These are phyloP conservation scores for Pilophorus perplexus DNA, from an alignment of 2,888 invertebrate species.

Conservation along the genomic window DNA sequence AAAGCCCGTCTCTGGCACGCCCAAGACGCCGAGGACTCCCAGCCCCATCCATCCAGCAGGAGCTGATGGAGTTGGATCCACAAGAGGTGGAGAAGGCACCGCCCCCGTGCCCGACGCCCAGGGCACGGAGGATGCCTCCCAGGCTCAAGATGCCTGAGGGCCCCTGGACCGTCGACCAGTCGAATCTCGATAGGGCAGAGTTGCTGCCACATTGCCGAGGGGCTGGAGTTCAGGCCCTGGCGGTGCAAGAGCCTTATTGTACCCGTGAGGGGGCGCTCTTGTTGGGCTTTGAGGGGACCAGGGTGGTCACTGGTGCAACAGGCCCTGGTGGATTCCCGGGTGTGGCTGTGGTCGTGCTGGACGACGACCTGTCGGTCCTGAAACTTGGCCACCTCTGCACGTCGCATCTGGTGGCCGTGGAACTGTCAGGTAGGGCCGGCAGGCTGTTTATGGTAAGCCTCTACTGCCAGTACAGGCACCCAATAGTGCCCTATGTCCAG, in stretches of 20 bases:
- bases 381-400: slow-evolving; percentile 6
- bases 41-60: no score
- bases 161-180: no score
- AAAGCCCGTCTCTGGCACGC: no score
- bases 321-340: background rate
- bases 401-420: background rate
- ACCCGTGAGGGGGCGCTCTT: background rate
- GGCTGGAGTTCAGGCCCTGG: background rate
- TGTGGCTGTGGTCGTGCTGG: background rate
- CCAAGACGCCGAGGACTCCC: no score
- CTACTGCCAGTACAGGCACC: slow-evolving; percentile 15
- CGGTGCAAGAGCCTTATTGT: no score
- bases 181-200: no score
- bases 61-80: no score
- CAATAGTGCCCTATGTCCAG: background rate
- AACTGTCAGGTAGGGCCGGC: background rate
- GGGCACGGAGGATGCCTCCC: no score
- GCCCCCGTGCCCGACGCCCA: no score
- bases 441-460: background rate
- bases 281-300: background rate
- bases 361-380: background rate
- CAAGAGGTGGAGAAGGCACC: no score
- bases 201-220: background rate
- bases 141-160: no score
- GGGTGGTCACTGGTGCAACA: background rate